phyloP scores from a whole-genome alignment of 2,888 invertebrate genomes.

The Noctuana brunneofusca region DNA sequence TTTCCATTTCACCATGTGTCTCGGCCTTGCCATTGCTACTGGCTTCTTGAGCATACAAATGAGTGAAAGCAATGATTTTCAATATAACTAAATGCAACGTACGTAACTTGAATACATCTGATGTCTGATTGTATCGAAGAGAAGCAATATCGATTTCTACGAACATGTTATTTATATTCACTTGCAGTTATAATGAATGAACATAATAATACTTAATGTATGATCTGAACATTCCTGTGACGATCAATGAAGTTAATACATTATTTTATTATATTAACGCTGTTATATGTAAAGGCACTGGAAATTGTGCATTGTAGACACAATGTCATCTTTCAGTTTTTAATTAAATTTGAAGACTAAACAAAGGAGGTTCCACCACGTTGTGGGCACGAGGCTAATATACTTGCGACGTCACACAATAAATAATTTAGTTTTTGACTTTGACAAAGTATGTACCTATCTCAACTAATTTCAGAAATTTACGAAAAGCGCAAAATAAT shows the following conservation, averaged over 20 bases:
- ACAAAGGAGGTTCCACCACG: too few relatives aligned
- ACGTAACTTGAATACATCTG: constrained; percentile 37
- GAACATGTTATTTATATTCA: constrained; percentile 33
- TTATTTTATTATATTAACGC: constrained; percentile 9
- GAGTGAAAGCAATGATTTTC: constrained; percentile 52
- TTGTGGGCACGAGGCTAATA: too few relatives aligned
- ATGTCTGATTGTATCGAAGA: constrained; percentile 29
- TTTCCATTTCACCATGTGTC: constrained; percentile 23
- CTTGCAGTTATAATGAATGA: constrained; percentile 30
- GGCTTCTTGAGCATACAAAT: constrained; percentile 44
- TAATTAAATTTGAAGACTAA: too few relatives aligned
- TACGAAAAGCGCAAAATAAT: neutral
- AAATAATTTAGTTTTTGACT: too few relatives aligned
- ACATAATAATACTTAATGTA: constrained; percentile 31
- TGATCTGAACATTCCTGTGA: constrained; percentile 26
- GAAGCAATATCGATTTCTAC: constrained; percentile 32
- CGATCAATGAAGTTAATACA: constrained; percentile 29
- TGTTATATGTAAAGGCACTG: constrained; percentile 37
- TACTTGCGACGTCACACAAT: too few relatives aligned
- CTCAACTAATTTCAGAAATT: neutral
- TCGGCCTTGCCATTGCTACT: constrained; percentile 32
- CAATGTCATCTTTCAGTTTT: too few relatives aligned
- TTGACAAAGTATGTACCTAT: too few relatives aligned
- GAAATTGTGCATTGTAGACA: constrained; percentile 37
- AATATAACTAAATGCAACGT: constrained; percentile 55